These are phyloP conservation scores for Ancistrus triradiatus DNA, from an alignment of 2,113 vertebrate genomes.

Conservation along the genomic window DNA sequence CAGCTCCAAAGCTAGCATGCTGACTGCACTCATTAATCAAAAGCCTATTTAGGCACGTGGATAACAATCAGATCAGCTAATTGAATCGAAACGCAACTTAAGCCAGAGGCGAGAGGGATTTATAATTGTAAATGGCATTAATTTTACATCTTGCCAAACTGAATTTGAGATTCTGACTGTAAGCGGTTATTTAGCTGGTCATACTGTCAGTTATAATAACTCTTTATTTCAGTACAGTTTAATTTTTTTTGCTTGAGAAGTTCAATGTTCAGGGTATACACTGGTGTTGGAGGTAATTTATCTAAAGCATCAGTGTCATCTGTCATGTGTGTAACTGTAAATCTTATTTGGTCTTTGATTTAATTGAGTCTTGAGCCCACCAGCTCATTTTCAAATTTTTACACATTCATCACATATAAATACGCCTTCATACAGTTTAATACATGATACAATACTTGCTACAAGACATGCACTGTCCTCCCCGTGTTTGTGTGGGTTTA, in stretches of 20 bases:
- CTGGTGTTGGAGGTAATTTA: slow-evolving; percentile 16
- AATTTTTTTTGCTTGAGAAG: slow-evolving; percentile 41
- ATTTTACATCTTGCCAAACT: slow-evolving; percentile 32
- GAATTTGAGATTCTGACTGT: slow-evolving; percentile 36
- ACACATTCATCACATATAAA: no score
- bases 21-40: slow-evolving; percentile 39
- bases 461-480: no score
- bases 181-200: slow-evolving; percentile 35
- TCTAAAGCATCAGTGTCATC: slow-evolving; percentile 29
- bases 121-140: slow-evolving; percentile 46
- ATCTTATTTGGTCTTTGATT: no score
- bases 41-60: slow-evolving; percentile 33
- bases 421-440: no score
- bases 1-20: slow-evolving; percentile 7
- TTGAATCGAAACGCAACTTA: slow-evolving; percentile 43
- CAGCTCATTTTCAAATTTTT: no score
- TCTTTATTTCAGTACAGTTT: slow-evolving; percentile 34
- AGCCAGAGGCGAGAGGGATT: slow-evolving; percentile 39
- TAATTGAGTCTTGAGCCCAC: no score
- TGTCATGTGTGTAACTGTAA: slow-evolving; percentile 7
- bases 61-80: slow-evolving; percentile 42
- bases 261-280: slow-evolving; percentile 26
- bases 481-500: no score
- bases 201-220: slow-evolving; percentile 33
- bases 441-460: no score